Base-by-base conservation (phyloP, 2,888 invertebrate species). In the Hydrotaea diabolus region DNA sequence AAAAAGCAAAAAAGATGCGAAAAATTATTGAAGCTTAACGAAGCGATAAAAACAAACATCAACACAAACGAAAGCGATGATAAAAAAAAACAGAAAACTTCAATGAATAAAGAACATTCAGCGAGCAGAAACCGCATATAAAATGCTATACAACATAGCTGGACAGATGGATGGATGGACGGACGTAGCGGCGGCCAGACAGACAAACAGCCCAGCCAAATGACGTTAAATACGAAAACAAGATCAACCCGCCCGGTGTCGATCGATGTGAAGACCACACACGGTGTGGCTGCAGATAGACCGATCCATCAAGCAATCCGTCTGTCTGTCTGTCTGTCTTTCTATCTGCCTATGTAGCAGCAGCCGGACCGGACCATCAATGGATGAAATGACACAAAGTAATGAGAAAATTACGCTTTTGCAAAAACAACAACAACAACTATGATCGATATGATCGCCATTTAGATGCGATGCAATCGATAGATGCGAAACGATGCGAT, bases 361-460 rank as follows among this genome's bases (percentile, higher is more conserved):
- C 15, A 21, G 21, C 17, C 26, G 59, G 26, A n/a, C n/a, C n/a
- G n/a, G n/a, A n/a, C 4, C 59, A 23, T 72, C 69, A 21, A 62
- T 75, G 77, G 73, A 73, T 79, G 69, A 82, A 77, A 77, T 85
- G 85, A 82, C 82, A 77, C 79, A 79, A 85, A 71, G 74, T 69
- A 82, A 85, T 85, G 82, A 73, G 79, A 85, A 85, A 64, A 21
- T 69, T 23, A 13, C 69, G 69, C 69, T 23, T 46, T 46, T 9
- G n/a, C 69, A 69, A 31, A 2, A 31, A 31, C 31, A 31, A 7
- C 31, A 31, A 31, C 31, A 31, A 31, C 31, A 31, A 31, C 31
- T 4, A 31, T 7, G 31, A 55, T 21, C 55, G 55, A 55, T 55
- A 59, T 23, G 59, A 59, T 59, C 59, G 26, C 59, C 59, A 59